Percentiles rank a stretch among this genome's conserved stretches.
These are phyloP conservation scores for Erinaceus europaeus DNA, from an alignment of 2,113 vertebrate species.

Conservation along the genomic window DNA sequence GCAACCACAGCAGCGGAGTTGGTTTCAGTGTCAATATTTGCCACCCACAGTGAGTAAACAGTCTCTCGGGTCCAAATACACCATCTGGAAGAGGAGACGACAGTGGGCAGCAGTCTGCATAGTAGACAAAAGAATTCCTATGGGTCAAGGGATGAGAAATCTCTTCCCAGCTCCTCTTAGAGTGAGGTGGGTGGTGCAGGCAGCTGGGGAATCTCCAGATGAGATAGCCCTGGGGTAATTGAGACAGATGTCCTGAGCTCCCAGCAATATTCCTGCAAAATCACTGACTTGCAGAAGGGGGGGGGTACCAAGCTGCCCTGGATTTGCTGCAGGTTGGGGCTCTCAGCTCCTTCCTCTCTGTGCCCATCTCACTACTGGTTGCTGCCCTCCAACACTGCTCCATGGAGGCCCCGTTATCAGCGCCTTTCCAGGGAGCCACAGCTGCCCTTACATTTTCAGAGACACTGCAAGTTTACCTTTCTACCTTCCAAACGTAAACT, in stretches of 20 bases:
- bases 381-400: too few relatives aligned
- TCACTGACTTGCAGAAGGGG: not conserved
- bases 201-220: not conserved
- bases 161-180: not conserved
- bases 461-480: conserved; percentile 8
- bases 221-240: not conserved
- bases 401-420: not conserved
- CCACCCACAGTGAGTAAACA: not conserved
- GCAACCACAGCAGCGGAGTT: not conserved
- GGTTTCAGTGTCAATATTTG: conserved; percentile 50
- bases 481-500: conserved; percentile 18
- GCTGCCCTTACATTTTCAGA: not conserved
- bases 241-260: not conserved
- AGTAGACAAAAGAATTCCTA: not conserved
- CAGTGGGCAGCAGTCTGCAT: not conserved
- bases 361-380: not conserved
- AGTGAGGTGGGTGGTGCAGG: not conserved
- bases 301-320: not conserved
- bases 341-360: not conserved
- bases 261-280: not conserved
- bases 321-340: not conserved
- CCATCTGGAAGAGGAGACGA: not conserved
- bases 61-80: not conserved
- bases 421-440: not conserved
- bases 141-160: not conserved